Percentiles rank a stretch among this genome's conserved stretches.
These are phyloP conservation scores for Morelia viridis DNA, from an alignment of 2,797 vertebrate species.

Conservation along the genomic window DNA sequence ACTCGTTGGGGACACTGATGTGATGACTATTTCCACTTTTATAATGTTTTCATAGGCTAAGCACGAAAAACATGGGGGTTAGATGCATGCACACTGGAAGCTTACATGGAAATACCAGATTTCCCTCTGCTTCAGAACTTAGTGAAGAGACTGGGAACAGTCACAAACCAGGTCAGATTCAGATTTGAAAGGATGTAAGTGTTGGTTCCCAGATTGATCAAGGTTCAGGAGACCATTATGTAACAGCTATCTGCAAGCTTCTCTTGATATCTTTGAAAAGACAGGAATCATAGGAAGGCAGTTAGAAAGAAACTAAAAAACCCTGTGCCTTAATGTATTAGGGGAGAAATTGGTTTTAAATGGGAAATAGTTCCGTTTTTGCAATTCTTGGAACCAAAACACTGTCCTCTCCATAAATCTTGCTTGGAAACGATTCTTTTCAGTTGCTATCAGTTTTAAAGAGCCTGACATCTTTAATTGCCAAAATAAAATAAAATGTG, in stretches of 20 bases:
- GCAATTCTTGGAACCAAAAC: neutral
- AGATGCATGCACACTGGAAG: neutral
- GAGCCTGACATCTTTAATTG: neutral
- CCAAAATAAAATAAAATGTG: neutral
- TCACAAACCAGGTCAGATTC: neutral
- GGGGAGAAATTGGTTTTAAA: neutral
- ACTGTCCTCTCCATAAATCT: neutral
- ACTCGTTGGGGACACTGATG: neutral
- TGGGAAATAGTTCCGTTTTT: neutral
- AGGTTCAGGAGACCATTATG: neutral
- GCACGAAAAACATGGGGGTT: neutral
- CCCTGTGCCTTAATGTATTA: neutral
- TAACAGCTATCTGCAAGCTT: neutral
- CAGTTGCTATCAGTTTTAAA: neutral
- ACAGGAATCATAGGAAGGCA: neutral
- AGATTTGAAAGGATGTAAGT: neutral
- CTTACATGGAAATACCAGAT: neutral
- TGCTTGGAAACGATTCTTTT: neutral
- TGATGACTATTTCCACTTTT: neutral
- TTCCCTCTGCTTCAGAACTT: neutral
- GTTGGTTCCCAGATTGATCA: neutral
- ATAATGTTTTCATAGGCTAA: neutral
- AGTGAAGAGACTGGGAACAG: neutral
- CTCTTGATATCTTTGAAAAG: neutral
- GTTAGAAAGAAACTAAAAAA: neutral